Percentiles rank a stretch among this genome's conserved stretches.
phyloP scores from a whole-genome alignment of 2,113 vertebrate genomes.

The Triplophysa siluroides region DNA sequence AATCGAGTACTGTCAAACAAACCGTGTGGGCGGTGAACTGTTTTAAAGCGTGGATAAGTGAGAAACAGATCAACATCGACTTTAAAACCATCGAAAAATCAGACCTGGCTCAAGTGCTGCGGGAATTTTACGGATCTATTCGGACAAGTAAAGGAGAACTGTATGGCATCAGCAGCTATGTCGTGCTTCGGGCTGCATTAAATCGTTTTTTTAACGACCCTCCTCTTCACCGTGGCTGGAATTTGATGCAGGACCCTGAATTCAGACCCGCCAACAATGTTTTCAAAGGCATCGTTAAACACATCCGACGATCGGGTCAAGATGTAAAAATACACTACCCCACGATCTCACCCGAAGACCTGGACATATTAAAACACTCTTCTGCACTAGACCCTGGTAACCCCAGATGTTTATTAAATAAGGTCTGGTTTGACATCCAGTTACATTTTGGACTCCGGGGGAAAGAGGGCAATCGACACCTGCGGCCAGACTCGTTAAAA shows the following conservation, averaged over 20 bases:
- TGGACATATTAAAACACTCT: slow-evolving; percentile 27
- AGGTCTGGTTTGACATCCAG: slow-evolving; percentile 44
- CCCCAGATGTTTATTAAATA: slow-evolving; percentile 29
- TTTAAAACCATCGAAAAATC: slow-evolving; percentile 33
- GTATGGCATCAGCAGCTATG: slow-evolving; percentile 40
- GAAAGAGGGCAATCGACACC: slow-evolving; percentile 40
- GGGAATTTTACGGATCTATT: slow-evolving; percentile 31
- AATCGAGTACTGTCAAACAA: slow-evolving; percentile 25
- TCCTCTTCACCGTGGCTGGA: slow-evolving; percentile 17
- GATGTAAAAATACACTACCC: slow-evolving; percentile 33
- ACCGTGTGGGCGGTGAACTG: slow-evolving; percentile 39
- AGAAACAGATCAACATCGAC: slow-evolving; percentile 5
- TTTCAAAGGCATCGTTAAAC: slow-evolving; percentile 35
- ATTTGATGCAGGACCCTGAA: slow-evolving; percentile 41
- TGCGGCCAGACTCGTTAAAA: slow-evolving; percentile 25
- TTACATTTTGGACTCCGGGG: slow-evolving; percentile 30
- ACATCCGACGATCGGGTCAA: slow-evolving; percentile 29
- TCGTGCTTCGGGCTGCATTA: slow-evolving; percentile 24
- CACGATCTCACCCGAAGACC: slow-evolving; percentile 28
- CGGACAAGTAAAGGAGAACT: slow-evolving; percentile 17
- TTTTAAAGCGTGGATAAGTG: slow-evolving; percentile 34
- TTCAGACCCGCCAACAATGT: slow-evolving; percentile 38
- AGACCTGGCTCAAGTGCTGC: background rate
- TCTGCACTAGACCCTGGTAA: slow-evolving; percentile 11
- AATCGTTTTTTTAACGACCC: slow-evolving; percentile 32